Evolutionary conservation across 1,140 invertebrate species (phyloP), one percentile per base, ranked within the genome.

Genomic region (Drosophila varians): DNA sequence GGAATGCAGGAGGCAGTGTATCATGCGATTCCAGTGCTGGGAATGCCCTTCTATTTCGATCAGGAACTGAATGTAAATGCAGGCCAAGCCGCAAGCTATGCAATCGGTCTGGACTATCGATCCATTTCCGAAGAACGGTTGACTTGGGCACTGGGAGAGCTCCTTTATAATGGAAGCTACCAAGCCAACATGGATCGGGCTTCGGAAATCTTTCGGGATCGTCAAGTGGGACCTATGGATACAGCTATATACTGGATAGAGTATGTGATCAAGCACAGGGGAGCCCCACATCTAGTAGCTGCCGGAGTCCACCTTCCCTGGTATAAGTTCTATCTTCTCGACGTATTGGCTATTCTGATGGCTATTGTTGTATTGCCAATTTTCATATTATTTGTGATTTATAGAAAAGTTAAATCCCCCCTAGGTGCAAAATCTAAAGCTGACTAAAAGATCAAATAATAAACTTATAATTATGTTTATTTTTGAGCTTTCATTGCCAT

Each of bases 241-340:
- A 92, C 92, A 14, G 93, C 93, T 2, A 80, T 94, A 19, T 94
- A 92, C 74, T 94, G 94, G 94, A 92, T 92, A 2, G 93, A 94
- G 61, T 94, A 92, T 62, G 93, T 93, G 0, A 93, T 94, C 5
- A 84, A 92, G n/a, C 91, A 95, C 82, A 91, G 92, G 26, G 94
- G 91, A 71, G 94, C 92, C 23, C 92, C 75, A 64, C 93, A 92
- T 90, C 92, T 94, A 61, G 92, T 92, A 34, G 92, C 93, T 0
- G 84, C 92, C 1, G 93, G 93, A 0, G 88, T 93, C 1, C 91
- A 93, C 18, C 89, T 94, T 47, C 91, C 93, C 5, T 92, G 92
- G 65, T 94, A 94, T 74, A 92, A 94, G 64, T 94, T 94, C 80
- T 92, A 93, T 25, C 84, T 93, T 9, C 65, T 95, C 9, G 94